Evolutionary conservation across 2,888 invertebrate species (phyloP).

Genomic region (Phania funesta): DNA sequence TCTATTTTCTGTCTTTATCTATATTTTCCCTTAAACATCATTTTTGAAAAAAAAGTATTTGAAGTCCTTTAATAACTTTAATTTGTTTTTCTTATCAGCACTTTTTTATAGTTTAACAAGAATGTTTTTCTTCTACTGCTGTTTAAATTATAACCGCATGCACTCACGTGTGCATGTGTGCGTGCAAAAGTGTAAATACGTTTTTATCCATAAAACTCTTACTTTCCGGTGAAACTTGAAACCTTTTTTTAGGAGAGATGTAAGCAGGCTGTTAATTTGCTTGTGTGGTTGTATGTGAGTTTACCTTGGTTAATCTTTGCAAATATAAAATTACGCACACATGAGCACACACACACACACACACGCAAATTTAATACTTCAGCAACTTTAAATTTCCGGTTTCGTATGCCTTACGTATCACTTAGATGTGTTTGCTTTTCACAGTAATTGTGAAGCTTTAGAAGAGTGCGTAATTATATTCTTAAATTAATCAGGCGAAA

Average conservation of each 20-base stretch:
- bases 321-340: not conserved
- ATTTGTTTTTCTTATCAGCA: not conserved
- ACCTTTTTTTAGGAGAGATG: not conserved
- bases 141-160: not conserved
- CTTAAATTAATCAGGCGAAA: not conserved
- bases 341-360: not conserved
- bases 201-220: slow-evolving; percentile 3
- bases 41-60: not conserved
- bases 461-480: not conserved
- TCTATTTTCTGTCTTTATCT: too few species aligned
- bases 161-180: not conserved
- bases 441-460: not conserved
- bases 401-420: not conserved
- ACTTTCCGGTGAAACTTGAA: slow-evolving; percentile 3
- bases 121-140: not conserved
- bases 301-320: not conserved
- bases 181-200: not conserved
- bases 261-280: not conserved
- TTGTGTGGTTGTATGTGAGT: not conserved
- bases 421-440: not conserved
- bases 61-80: not conserved
- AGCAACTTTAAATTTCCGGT: slow-evolving; percentile 30
- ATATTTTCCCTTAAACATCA: not conserved
- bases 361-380: not conserved
- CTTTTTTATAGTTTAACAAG: not conserved